Conservation (phyloP, 2,113 vertebrate genomes). For the Myanophis thanlyinensis region DNA sequence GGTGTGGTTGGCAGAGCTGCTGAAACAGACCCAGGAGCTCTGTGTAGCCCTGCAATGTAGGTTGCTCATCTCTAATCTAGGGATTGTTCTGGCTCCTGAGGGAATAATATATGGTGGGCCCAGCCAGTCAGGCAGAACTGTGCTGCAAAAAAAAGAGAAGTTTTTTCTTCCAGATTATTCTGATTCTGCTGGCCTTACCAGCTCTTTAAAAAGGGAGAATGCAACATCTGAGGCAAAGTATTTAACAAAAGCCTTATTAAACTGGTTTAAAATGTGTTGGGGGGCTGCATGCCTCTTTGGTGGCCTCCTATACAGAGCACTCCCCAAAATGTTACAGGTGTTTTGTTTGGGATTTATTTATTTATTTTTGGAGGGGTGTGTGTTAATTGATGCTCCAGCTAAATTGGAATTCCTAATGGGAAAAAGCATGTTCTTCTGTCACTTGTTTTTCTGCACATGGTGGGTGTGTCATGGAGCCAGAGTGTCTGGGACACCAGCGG, state of each 20-base stretch:
- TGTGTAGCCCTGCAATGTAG: neutral
- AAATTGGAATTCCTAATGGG: neutral
- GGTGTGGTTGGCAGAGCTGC: neutral
- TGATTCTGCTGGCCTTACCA: neutral
- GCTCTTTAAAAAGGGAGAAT: neutral
- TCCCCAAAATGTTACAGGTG: neutral
- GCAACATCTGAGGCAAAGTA: neutral
- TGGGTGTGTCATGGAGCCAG: slow-evolving; percentile 62
- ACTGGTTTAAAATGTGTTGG: rapidly evolving
- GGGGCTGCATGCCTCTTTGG: neutral
- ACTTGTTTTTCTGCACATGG: slow-evolving; percentile 44
- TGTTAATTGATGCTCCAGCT: neutral
- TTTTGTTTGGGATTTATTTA: neutral
- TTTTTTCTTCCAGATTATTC: too few relatives aligned
- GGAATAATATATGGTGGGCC: neutral
- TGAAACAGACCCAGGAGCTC: neutral
- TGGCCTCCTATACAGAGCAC: rapidly evolving
- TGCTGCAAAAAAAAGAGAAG: neutral
- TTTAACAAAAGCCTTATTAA: neutral
- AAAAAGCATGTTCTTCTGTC: slow-evolving; percentile 22
- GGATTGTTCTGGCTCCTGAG: neutral
- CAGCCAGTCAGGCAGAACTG: too few relatives aligned
- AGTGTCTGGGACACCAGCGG: slow-evolving; percentile 60
- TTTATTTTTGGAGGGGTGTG: neutral
- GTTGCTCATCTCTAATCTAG: neutral